Conservation (phyloP, 2,888 invertebrate species). For the Ectemnius lituratus region DNA sequence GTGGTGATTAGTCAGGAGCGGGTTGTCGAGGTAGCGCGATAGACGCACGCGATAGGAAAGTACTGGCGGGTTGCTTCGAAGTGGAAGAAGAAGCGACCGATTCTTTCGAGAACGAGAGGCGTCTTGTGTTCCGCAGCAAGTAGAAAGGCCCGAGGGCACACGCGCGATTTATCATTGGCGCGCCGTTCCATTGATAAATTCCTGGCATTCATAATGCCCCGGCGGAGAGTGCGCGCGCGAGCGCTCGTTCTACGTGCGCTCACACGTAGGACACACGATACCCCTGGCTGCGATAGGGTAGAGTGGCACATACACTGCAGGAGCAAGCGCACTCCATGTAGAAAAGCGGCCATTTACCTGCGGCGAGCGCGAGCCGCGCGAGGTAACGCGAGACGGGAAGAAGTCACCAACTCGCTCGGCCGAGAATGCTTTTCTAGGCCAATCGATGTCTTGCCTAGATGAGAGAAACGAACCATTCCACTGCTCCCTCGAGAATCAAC, state of each 20-base stretch:
- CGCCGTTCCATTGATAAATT: conserved; percentile 76
- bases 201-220: conserved; percentile 73
- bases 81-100: too few species aligned
- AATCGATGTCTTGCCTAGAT: conserved; percentile 16
- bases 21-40: too few species aligned
- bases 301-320: too few species aligned
- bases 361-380: neutral
- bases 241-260: conserved; percentile 24
- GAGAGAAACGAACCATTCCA: too few species aligned
- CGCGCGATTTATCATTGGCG: conserved; percentile 74
- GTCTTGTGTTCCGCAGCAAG: conserved; percentile 54
- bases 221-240: conserved; percentile 35
- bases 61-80: too few species aligned
- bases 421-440: conserved; percentile 22
- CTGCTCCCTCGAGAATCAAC: too few species aligned
- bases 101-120: too few species aligned
- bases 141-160: conserved; percentile 61
- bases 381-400: conserved; percentile 42
- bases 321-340: neutral
- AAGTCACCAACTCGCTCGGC: conserved; percentile 16
- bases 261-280: conserved; percentile 70
- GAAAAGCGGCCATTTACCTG: conserved; percentile 13
- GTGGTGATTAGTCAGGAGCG: conserved; percentile 53
- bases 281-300: conserved; percentile 63
- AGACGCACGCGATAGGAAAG: neutral